A percentile compares a stretch with the other conserved stretches of the same genome.
phyloP scores from a whole-genome alignment of 2,113 vertebrate species.

The Gobio gobio region DNA sequence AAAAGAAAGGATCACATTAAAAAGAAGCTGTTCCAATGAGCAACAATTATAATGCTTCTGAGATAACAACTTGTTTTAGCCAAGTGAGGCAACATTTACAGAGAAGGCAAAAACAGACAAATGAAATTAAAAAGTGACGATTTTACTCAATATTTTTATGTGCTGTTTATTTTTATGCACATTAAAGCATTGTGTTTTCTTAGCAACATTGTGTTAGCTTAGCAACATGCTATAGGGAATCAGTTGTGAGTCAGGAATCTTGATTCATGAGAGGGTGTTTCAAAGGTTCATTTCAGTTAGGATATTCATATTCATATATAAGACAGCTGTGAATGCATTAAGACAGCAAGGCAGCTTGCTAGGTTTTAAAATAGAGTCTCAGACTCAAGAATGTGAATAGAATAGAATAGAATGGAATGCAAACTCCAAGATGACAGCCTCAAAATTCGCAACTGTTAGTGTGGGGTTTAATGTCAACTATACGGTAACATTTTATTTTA shows the following conservation, averaged over 20 bases:
- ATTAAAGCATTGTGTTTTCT: neutral
- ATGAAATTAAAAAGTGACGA: neutral
- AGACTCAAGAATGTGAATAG: neutral
- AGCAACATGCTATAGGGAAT: neutral
- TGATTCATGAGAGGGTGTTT: neutral
- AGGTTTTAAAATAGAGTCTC: conserved; percentile 12
- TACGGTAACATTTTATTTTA: too few relatives aligned
- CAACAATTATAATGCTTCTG: neutral
- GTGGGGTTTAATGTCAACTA: neutral
- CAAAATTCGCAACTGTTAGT: neutral
- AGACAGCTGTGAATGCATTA: conserved; percentile 15
- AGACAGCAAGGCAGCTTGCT: neutral
- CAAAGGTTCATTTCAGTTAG: neutral
- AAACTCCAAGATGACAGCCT: neutral
- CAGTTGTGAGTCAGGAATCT: neutral
- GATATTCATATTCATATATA: neutral
- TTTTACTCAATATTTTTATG: neutral
- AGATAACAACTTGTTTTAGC: neutral
- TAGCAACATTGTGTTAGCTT: neutral
- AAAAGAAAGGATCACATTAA: neutral
- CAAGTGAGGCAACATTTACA: neutral
- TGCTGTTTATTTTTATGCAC: neutral
- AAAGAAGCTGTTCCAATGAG: neutral
- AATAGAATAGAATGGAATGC: neutral
- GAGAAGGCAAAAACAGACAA: neutral